Percentiles rank a stretch among this genome's conserved stretches.
phyloP scores from a whole-genome alignment of 1,140 invertebrate genomes.

The Caenorhabditis brenneri region DNA sequence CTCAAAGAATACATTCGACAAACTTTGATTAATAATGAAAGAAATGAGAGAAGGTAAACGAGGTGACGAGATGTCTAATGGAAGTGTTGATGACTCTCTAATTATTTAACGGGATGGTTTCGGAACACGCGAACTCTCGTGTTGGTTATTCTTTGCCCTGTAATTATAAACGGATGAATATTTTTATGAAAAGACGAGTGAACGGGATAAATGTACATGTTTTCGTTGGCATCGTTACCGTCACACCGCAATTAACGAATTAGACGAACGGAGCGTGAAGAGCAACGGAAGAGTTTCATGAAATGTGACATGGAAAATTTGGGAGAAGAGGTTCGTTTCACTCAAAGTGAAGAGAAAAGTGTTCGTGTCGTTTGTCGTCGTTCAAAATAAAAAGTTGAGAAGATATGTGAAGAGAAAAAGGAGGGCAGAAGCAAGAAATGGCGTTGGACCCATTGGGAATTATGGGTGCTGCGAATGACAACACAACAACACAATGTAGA shows the following conservation, averaged over 20 bases:
- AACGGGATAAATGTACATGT: neutral
- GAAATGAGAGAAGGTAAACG: neutral
- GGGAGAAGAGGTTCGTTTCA: neutral
- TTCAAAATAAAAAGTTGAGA: neutral
- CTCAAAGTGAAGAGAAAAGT: neutral
- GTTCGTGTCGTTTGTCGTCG: neutral
- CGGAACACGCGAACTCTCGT: constrained; percentile 18
- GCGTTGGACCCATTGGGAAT: constrained; percentile 21
- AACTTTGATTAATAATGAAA: neutral
- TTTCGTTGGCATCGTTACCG: neutral
- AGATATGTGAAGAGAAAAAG: neutral
- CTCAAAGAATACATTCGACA: neutral
- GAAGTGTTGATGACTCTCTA: constrained; percentile 17
- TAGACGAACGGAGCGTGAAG: constrained; percentile 24
- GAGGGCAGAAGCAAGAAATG: neutral
- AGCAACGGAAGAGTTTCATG: neutral
- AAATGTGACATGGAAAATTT: neutral
- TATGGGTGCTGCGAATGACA: constrained; percentile 33
- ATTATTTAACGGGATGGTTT: neutral
- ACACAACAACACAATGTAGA: neutral
- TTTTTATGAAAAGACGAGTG: neutral
- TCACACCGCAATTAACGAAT: constrained; percentile 25
- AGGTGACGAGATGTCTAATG: neutral
- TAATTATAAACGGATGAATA: constrained; percentile 24
- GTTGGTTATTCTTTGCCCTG: neutral